Evolutionary conservation across 2,113 vertebrate species (phyloP).

Genomic region (Pygoscelis adeliae): DNA sequence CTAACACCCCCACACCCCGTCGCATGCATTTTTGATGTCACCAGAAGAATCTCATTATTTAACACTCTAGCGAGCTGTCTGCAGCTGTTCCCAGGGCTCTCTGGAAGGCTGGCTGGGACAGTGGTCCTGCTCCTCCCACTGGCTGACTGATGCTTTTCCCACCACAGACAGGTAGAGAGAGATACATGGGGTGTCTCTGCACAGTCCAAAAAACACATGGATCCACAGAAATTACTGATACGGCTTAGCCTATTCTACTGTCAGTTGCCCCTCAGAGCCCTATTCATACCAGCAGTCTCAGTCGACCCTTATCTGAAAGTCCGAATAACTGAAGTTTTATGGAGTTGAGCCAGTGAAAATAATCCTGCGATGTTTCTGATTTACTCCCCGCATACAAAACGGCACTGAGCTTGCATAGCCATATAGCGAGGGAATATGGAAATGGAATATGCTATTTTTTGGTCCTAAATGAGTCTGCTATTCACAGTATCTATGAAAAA

Average conservation of each 20-base stretch:
- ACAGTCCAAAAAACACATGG: background rate
- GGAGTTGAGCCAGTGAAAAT: background rate
- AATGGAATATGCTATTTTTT: background rate
- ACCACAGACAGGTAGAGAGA: background rate
- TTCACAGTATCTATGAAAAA: background rate
- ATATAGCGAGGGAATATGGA: accelerated
- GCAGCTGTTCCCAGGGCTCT: background rate
- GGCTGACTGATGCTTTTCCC: background rate
- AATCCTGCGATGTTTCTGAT: background rate
- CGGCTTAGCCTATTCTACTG: background rate
- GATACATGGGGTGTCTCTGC: background rate
- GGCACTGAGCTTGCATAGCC: background rate
- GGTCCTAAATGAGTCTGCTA: background rate
- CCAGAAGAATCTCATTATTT: background rate
- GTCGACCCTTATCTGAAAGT: background rate
- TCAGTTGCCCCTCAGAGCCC: background rate
- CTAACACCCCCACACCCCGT: accelerated
- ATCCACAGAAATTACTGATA: background rate
- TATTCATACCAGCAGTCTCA: background rate
- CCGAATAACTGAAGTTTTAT: background rate
- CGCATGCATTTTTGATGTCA: background rate
- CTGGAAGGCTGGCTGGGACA: background rate
- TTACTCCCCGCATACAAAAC: background rate
- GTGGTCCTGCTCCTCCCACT: background rate
- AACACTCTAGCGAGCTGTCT: accelerated